Evolutionary conservation across 1,140 invertebrate species (phyloP).

Genomic region (Drosophila pandora): DNA sequence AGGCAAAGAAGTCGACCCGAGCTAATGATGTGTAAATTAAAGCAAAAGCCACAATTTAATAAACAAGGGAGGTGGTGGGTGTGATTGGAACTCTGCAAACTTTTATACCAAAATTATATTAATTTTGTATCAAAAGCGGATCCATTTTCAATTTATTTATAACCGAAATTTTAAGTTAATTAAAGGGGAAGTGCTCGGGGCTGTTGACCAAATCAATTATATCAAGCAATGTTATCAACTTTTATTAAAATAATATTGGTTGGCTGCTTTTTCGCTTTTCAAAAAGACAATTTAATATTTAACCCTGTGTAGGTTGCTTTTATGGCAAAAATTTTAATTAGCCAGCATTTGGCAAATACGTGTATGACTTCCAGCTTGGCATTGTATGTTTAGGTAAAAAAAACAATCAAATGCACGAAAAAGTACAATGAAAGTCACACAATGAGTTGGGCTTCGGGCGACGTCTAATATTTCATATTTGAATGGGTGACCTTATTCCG

Average conservation of each 20-base stretch:
- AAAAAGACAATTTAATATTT: too few species aligned
- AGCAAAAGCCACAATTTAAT: slow-evolving; percentile 41
- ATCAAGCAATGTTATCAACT: too few species aligned
- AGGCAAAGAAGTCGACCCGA: slow-evolving; percentile 45
- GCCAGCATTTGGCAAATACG: not conserved
- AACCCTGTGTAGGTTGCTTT: not conserved
- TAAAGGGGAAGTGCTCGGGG: not conserved
- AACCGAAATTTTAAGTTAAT: slow-evolving; percentile 1
- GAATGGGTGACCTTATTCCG: not conserved
- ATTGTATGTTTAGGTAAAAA: not conserved
- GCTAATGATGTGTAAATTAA: slow-evolving; percentile 77
- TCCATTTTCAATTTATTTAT: slow-evolving; percentile 1
- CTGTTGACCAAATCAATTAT: not conserved
- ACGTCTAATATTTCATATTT: slow-evolving; percentile 1
- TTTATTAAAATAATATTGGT: too few species aligned
- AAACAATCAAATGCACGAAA: not conserved
- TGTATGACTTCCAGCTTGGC: not conserved
- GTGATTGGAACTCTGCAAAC: too few species aligned
- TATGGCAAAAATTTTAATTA: not conserved
- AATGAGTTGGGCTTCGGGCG: not conserved
- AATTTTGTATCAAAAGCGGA: not conserved
- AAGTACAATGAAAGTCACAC: not conserved
- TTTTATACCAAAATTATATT: not conserved
- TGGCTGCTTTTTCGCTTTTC: too few species aligned
- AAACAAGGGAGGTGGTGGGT: slow-evolving; percentile 10